These are phyloP conservation scores for Valencia hispanica DNA, from an alignment of 2,797 vertebrate species.

Conservation along the genomic window DNA sequence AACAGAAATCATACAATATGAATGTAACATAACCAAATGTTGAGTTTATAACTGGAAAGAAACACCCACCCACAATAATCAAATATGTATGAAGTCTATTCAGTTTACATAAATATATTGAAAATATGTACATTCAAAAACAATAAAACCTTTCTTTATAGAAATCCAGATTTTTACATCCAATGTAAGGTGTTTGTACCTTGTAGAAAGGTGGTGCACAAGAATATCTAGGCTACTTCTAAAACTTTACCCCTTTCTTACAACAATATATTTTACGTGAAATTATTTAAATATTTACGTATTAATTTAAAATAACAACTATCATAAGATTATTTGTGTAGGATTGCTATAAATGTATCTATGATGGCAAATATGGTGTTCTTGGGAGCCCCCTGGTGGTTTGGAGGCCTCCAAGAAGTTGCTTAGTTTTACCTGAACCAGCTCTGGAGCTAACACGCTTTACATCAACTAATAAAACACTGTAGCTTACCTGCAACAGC, in stretches of 20 bases:
- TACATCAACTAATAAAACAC: background rate
- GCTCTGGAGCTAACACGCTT: background rate
- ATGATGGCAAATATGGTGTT: background rate
- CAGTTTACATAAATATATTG: no score
- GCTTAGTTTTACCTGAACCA: background rate
- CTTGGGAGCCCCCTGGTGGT: background rate
- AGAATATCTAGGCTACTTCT: background rate
- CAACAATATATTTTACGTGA: background rate
- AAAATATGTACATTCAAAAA: no score
- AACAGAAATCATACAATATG: no score
- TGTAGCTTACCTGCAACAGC: slow-evolving; percentile 81
- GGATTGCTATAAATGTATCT: background rate
- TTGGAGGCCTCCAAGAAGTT: background rate
- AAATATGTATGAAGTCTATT: no score
- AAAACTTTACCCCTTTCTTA: background rate
- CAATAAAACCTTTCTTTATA: no score
- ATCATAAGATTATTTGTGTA: no score
- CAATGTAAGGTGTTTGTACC: background rate
- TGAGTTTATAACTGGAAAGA: no score
- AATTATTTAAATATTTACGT: background rate
- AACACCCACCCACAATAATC: no score
- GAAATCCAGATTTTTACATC: no score
- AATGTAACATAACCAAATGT: no score
- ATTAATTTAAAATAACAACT: no score
- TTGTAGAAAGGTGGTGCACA: background rate